A percentile compares a stretch with the other conserved stretches of the same genome.
phyloP scores from a whole-genome alignment of 2,797 vertebrate genomes.

The Epinephelus coioides region DNA sequence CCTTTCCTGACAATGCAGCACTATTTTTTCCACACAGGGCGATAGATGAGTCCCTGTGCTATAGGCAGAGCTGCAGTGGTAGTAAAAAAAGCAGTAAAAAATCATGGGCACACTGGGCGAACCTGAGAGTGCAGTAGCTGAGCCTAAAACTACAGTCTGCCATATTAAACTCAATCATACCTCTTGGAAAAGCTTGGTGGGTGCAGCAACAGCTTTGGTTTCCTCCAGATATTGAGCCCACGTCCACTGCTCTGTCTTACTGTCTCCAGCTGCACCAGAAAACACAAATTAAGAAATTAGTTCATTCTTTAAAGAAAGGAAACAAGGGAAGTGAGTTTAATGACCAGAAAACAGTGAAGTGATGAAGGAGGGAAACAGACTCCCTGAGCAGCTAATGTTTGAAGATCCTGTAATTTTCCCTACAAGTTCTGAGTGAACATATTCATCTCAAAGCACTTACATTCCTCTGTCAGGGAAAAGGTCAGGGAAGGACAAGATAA shows the following conservation, averaged over 20 bases:
- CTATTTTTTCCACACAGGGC: not conserved
- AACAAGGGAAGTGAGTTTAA: not conserved
- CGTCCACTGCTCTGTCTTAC: constrained; percentile 92
- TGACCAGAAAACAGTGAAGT: not conserved
- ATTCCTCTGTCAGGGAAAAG: not conserved
- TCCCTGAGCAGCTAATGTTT: not conserved
- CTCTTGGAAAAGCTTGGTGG: constrained; percentile 94
- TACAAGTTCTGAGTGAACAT: not conserved
- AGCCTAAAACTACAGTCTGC: constrained; percentile 5
- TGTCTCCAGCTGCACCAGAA: constrained; percentile 85
- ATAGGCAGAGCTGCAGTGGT: constrained; percentile 6
- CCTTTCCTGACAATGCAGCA: constrained; percentile 7
- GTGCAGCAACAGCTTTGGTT: constrained; percentile 92
- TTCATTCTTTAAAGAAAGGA: not conserved
- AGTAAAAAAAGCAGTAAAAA: constrained; percentile 23
- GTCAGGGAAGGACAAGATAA: not conserved
- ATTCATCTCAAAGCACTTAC: not conserved
- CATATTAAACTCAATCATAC: constrained; percentile 75
- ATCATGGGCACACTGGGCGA: not conserved
- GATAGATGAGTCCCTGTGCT: not conserved
- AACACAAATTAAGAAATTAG: constrained; percentile 11
- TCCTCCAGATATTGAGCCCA: constrained; percentile 95
- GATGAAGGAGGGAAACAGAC: not conserved
- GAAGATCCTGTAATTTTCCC: not conserved
- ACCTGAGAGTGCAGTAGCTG: not conserved